Conservation (phyloP, 2,113 vertebrate genomes). For the Equus quagga region DNA sequence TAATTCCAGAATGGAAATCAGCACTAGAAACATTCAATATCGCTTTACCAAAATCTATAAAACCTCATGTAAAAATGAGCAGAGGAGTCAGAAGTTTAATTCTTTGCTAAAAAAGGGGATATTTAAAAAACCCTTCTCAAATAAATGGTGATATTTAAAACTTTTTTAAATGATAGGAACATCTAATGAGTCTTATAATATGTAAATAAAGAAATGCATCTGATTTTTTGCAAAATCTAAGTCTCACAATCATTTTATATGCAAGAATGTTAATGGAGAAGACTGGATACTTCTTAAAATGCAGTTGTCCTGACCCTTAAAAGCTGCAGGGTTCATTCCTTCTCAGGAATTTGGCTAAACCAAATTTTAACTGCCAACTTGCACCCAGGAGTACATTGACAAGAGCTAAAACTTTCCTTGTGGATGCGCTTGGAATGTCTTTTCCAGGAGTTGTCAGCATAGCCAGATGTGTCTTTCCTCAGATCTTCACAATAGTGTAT, state of each 20-base stretch:
- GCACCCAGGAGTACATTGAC: background rate
- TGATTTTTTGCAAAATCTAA: conserved; percentile 45
- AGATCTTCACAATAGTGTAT: conserved; percentile 5
- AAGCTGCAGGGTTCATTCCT: background rate
- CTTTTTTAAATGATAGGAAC: background rate
- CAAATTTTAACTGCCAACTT: background rate
- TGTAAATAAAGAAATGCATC: conserved; percentile 46
- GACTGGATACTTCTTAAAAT: conserved; percentile 22
- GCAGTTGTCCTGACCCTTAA: background rate
- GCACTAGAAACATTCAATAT: conserved; percentile 18
- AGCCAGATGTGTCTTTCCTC: background rate
- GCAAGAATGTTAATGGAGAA: conserved; percentile 12
- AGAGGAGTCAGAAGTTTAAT: conserved; percentile 46
- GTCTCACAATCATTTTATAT: conserved; percentile 22
- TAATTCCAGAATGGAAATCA: conserved; percentile 58
- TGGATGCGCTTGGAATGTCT: background rate
- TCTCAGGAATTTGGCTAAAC: background rate
- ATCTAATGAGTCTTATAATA: conserved; percentile 26
- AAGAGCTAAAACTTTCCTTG: background rate
- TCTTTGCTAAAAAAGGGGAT: background rate
- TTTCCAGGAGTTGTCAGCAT: background rate
- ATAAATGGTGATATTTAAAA: no score
- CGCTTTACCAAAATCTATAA: conserved; percentile 51
- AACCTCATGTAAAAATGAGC: conserved; percentile 62
- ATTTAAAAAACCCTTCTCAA: background rate